Base-by-base conservation (phyloP, 2,797 vertebrate genomes). In the Saxicola maurus region DNA sequence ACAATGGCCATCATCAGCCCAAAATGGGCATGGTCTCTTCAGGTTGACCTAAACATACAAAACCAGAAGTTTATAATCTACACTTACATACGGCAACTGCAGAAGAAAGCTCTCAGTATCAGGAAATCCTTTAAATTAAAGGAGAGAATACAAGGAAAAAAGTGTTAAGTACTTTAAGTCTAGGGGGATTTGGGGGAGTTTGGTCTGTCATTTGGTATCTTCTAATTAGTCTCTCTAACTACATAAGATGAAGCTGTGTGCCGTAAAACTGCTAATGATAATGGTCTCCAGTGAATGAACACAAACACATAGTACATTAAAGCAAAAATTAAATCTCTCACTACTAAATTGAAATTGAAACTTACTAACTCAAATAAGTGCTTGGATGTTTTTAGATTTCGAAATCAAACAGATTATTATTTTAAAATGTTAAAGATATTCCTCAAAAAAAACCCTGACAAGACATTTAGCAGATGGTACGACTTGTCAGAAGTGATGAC, bases 21-120 rank as follows among this genome's bases (percentile, higher is more conserved):
- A 99, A 97, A 99, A 99, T 1, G 99, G 99, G 94, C 99, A 99
- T 0, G 98, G 99, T 27, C 99, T 96, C 96, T 98, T 99, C 94
- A 99, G 92, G 96, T 99, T 99, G 82, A 99, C 98, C 99, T 99
- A 96, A 37, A 94, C 43, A 68, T 48, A 57, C 2, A 87, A 90
- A 85, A 19, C 0, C 31, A 93, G 19, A 86, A 71, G 25, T 60
- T 89, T 40, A 75, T 8, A 83, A 59, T 30, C 27, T 75, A 61
- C 7, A 35, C 5, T 79, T 72, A 56, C 3, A 48, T 20, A 91
- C 27, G 9, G 16, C 23, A 90, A 49, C 7, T 38, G 51, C 9
- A 79, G 61, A 89, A 46, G 15, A 53, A 37, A 46, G 11, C 5
- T 51, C 25, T 81, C 16, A 57, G 30, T 27, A 82, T 40, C 24